Conservation (phyloP, 2,797 vertebrate species). For the Parauchenoglanis ngamensis region DNA sequence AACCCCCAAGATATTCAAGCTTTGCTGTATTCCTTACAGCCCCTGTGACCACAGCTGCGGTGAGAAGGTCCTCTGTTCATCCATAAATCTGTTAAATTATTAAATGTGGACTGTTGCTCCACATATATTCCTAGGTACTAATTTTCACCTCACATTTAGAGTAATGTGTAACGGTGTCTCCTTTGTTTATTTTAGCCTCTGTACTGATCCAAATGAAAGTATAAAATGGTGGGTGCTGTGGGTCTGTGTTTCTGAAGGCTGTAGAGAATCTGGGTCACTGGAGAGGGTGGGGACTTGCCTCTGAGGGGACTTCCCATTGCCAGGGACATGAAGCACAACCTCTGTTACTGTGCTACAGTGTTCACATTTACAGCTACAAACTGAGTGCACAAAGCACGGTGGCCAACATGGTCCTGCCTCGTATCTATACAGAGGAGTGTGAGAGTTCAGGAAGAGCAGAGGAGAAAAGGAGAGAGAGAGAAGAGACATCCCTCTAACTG, state of each 20-base stretch:
- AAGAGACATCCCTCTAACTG: not conserved
- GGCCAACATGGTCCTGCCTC: not conserved
- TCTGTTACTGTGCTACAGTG: constrained; percentile 16
- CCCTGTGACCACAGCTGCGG: not conserved
- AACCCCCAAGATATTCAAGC: not conserved
- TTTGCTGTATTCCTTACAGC: not conserved
- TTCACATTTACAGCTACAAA: constrained; percentile 32
- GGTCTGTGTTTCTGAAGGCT: constrained; percentile 28
- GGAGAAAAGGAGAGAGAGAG: not conserved
- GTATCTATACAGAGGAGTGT: constrained; percentile 10
- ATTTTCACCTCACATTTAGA: no score
- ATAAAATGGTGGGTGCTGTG: constrained; percentile 33
- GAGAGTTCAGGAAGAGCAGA: constrained; percentile 47
- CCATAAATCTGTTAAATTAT: not conserved
- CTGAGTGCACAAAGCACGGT: not conserved
- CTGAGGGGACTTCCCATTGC: constrained; percentile 48
- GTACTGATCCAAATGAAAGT: constrained; percentile 5
- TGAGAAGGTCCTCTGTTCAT: not conserved
- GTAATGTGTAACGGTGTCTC: not conserved
- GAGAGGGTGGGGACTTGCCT: constrained; percentile 43
- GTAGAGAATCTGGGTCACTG: constrained; percentile 58
- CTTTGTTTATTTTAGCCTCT: not conserved
- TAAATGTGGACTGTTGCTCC: not conserved
- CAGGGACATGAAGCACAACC: constrained; percentile 23
- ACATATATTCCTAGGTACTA: not conserved